Evolutionary conservation across 2,888 invertebrate genomes (phyloP).

Genomic region (Argyra leucocephala): DNA sequence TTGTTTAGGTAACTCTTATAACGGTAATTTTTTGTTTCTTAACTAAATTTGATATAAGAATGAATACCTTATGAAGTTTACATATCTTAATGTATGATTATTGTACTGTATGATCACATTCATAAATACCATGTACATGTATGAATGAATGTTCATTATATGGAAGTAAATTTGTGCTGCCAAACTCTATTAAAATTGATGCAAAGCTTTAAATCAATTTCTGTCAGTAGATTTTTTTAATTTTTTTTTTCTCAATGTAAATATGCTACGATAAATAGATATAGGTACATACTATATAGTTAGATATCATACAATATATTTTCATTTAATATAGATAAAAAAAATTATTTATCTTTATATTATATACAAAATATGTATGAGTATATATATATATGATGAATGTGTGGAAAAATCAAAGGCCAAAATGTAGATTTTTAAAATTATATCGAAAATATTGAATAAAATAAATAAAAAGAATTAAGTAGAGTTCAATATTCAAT

Average conservation of each 20-base stretch:
- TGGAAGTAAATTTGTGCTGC: slow-evolving; percentile 11
- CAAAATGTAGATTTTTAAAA: neutral
- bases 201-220: slow-evolving; percentile 26
- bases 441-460: neutral
- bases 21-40: too few relatives aligned
- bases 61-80: too few relatives aligned
- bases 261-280: too few relatives aligned
- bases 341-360: neutral
- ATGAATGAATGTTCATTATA: too few relatives aligned
- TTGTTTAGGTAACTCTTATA: too few relatives aligned
- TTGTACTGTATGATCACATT: too few relatives aligned
- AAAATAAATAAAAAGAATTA: neutral
- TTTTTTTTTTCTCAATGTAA: neutral
- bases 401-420: slow-evolving; percentile 6
- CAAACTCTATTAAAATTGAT: slow-evolving; percentile 24
- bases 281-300: neutral
- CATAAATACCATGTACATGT: too few relatives aligned
- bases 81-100: too few relatives aligned
- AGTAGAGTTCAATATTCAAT: neutral
- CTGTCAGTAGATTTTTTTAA: slow-evolving; percentile 21
- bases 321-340: neutral
- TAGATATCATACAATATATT: neutral
- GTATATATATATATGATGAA: neutral
- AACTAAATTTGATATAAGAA: too few relatives aligned
- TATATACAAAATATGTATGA: neutral